Evolutionary conservation across 2,888 invertebrate species (phyloP).

Genomic region (Plebejus argus): DNA sequence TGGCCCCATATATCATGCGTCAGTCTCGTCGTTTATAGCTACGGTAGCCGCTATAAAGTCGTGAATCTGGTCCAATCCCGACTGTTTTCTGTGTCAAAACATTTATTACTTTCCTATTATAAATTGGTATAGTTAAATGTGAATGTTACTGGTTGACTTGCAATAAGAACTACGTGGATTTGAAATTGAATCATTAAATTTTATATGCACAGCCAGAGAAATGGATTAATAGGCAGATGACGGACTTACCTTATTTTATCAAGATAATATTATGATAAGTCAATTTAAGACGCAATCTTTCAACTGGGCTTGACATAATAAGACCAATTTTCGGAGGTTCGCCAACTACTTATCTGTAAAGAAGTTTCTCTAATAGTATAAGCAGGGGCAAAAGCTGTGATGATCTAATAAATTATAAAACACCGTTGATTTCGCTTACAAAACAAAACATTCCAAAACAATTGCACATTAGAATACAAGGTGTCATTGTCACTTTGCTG

Average conservation of each 20-base stretch:
- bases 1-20: slow-evolving; percentile 70
- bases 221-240: too few species aligned
- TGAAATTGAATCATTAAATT: neutral
- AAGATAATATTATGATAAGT: too few species aligned
- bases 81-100: slow-evolving; percentile 37
- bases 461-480: slow-evolving; percentile 22
- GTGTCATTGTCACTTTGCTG: slow-evolving; percentile 34
- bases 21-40: slow-evolving; percentile 55
- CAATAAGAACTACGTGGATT: neutral
- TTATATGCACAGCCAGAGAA: neutral
- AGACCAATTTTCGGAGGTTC: neutral
- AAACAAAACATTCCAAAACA: neutral
- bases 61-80: slow-evolving; percentile 57
- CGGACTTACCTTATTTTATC: too few species aligned
- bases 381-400: too few species aligned
- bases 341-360: too few species aligned
- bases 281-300: too few species aligned
- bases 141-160: neutral
- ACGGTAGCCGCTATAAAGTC: slow-evolving; percentile 73
- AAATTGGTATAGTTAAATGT: slow-evolving; percentile 24
- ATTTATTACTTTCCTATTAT: slow-evolving; percentile 33
- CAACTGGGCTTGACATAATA: neutral
- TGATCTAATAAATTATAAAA: too few species aligned
- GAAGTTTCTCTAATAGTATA: too few species aligned
- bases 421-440: neutral